Base-by-base conservation (phyloP, 2,113 vertebrate species). In the Lates calcarifer region DNA sequence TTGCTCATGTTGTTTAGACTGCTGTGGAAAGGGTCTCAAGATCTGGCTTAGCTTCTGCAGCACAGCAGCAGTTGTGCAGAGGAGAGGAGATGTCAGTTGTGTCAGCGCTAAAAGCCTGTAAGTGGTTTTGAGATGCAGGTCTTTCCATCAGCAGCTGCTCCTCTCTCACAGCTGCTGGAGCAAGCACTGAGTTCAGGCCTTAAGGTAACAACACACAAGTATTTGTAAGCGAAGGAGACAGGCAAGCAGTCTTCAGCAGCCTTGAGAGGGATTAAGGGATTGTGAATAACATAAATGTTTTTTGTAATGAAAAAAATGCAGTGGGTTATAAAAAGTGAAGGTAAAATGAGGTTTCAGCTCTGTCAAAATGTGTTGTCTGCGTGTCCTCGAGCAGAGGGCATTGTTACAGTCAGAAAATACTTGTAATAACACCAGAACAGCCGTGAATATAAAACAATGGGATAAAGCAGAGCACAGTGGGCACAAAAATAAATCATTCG, bases 21-120 rank as follows among this genome's bases (percentile, higher is more conserved):
- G 4, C 39, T 62, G 49, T 47, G 7, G 28, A 57, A 43, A 79
- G 57, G 45, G 12, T 35, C 37, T 63, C 22, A 51, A 74, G 56
- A 62, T 67, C 17, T 6, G 11, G 15, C 29, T 12, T 24, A 11
- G 51, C 51, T 74, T 68, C 57, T 76, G 64, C 65, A 18, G 43
- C 67, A 56, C 24, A 5, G 62, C 20, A 56, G 3, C 53, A 11
- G 62, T 58, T 41, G n/a, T 26, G 43, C 47, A 62, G 43, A 33
- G 67, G 45, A 29, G 68, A 69, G 1, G 28, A 49, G 58, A 65
- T 74, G 85, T 88, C 85, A 85, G 61, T 31, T 45, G 43, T 84
- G 81, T 81, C 74, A 43, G 28, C 2, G 2, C 77, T 90, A 74
- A 87, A 88, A 88, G 85, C 82, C 77, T 85, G 33, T 77, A 77